These are phyloP conservation scores for Scatophagus argus DNA, from an alignment of 2,113 vertebrate genomes.

Conservation along the genomic window DNA sequence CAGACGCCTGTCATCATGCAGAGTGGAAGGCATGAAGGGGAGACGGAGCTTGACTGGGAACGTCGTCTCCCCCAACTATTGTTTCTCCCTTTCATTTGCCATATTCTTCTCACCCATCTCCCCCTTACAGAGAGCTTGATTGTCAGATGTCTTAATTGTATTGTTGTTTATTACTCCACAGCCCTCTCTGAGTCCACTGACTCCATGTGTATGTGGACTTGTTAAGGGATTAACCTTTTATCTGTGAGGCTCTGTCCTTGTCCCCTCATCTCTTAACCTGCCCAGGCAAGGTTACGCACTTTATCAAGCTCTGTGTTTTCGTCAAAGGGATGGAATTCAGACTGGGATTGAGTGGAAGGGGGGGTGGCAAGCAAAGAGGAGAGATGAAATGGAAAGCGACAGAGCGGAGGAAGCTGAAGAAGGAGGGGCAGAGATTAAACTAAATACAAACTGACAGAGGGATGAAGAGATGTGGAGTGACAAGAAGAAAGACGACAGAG, in stretches of 20 bases:
- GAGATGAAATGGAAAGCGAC: slow-evolving; percentile 82
- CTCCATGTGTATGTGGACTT: slow-evolving; percentile 74
- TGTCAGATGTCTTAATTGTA: slow-evolving; percentile 44
- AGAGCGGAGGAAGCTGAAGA: slow-evolving; percentile 77
- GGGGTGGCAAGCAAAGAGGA: slow-evolving; percentile 27
- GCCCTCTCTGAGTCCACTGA: slow-evolving; percentile 59
- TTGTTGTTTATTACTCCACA: slow-evolving; percentile 34
- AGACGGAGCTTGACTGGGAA: slow-evolving; percentile 77
- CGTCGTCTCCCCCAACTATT: slow-evolving; percentile 55
- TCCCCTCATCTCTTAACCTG: slow-evolving; percentile 51
- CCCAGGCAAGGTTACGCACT: slow-evolving; percentile 66
- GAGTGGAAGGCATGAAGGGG: slow-evolving; percentile 83
- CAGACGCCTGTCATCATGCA: slow-evolving; percentile 86
- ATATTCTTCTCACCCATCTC: slow-evolving; percentile 42
- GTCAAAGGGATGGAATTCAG: slow-evolving; percentile 65
- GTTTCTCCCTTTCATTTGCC: slow-evolving; percentile 43
- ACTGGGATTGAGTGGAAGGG: slow-evolving; percentile 26
- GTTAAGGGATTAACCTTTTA: slow-evolving; percentile 80
- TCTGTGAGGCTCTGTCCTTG: slow-evolving; percentile 36
- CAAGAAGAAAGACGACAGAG: slow-evolving; percentile 71
- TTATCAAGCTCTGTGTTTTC: slow-evolving; percentile 50
- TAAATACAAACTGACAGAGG: slow-evolving; percentile 84
- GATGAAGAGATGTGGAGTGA: slow-evolving; percentile 81
- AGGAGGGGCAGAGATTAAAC: slow-evolving; percentile 81
- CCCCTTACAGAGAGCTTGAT: slow-evolving; percentile 5